A percentile compares a stretch with the other conserved stretches of the same genome.
Conservation (phyloP, 1,140 invertebrate genomes). For the Anagrus nilaparvatae region DNA sequence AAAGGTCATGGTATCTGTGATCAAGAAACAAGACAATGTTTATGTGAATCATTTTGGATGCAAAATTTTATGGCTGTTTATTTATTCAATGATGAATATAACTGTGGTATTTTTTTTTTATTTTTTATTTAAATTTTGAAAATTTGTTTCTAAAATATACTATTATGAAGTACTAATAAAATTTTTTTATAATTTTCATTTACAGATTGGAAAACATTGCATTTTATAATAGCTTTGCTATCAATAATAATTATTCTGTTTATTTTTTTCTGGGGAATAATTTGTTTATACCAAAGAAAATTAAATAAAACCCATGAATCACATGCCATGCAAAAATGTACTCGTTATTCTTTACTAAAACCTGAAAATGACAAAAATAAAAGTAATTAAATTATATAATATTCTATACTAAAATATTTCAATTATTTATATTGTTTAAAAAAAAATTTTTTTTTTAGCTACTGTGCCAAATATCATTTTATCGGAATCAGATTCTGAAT, state of each 20-base stretch:
- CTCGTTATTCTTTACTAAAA: slow-evolving; percentile 36
- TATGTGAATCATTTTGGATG: slow-evolving; percentile 96
- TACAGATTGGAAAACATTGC: slow-evolving; percentile 80
- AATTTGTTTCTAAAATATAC: not conserved
- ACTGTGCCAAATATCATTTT: slow-evolving; percentile 36
- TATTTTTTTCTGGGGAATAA: slow-evolving; percentile 57
- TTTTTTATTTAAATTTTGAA: too few relatives aligned
- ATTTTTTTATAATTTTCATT: slow-evolving; percentile 8
- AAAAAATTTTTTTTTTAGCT: slow-evolving; percentile 25
- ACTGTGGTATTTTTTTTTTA: slow-evolving; percentile 55
- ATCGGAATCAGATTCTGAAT: slow-evolving; percentile 38
- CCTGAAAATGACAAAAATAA: slow-evolving; percentile 34
- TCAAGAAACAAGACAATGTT: slow-evolving; percentile 68
- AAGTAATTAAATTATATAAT: slow-evolving; percentile 23
- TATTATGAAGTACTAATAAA: not conserved
- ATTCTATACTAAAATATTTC: not conserved
- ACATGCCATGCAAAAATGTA: slow-evolving; percentile 35
- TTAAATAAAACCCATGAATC: slow-evolving; percentile 38
- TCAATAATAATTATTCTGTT: slow-evolving; percentile 52
- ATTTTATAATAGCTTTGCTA: slow-evolving; percentile 68
- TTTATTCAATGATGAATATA: slow-evolving; percentile 55
- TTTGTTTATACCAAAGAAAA: slow-evolving; percentile 54
- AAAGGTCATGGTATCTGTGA: slow-evolving; percentile 78
- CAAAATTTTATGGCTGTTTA: slow-evolving; percentile 58
- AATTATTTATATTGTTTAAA: not conserved